A percentile compares a stretch with the other conserved stretches of the same genome.
phyloP scores from a whole-genome alignment of 92 coral and sea anemone species.

The Anthopleura xanthogrammica region DNA sequence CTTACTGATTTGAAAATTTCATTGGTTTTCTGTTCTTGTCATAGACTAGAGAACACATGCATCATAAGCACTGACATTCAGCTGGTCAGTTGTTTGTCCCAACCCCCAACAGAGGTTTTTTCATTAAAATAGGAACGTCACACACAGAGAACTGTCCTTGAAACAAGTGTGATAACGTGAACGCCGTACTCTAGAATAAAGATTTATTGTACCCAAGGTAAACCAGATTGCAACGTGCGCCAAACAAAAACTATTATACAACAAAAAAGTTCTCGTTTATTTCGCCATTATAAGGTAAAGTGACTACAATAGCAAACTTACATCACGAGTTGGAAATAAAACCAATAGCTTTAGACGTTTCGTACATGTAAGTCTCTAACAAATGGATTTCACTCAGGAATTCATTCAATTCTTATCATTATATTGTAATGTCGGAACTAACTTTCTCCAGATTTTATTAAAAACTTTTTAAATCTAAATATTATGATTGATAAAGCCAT shows the following conservation, averaged over 20 bases:
- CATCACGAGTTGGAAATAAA: neutral
- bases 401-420: neutral
- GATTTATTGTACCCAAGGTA: too few species aligned
- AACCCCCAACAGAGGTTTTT: too few species aligned
- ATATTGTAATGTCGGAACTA: neutral
- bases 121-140: too few species aligned
- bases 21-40: too few species aligned
- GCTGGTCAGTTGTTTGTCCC: too few species aligned
- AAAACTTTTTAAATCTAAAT: constrained; percentile 1
- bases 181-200: too few species aligned
- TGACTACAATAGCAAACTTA: neutral
- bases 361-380: neutral
- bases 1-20: too few species aligned
- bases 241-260: neutral
- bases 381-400: neutral
- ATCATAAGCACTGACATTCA: too few species aligned
- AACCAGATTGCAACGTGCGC: too few species aligned
- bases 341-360: neutral
- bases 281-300: neutral
- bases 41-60: too few species aligned
- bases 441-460: constrained; percentile 2
- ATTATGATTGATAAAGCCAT: neutral
- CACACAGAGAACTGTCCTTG: too few species aligned
- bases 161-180: too few species aligned
- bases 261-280: constrained; percentile 5